Evolutionary conservation across 2,888 invertebrate species (phyloP).

Genomic region (Volucella inanis): DNA sequence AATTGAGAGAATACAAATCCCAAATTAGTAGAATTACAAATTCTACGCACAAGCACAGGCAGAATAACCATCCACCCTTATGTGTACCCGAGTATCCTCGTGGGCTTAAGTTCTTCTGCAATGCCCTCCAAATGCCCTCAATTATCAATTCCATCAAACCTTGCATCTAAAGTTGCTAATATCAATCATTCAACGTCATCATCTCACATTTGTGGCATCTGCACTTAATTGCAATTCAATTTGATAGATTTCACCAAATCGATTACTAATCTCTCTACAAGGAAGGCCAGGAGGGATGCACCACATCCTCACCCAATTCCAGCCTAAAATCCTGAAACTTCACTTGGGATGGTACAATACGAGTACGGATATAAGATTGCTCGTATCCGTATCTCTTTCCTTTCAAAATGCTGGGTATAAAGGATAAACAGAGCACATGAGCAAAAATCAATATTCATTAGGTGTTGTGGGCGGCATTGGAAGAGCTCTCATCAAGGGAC

Average conservation of each 20-base stretch:
- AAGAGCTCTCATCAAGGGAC: constrained; percentile 57
- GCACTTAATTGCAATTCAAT: constrained; percentile 71
- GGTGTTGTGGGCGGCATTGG: constrained; percentile 54
- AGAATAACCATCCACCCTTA: neutral
- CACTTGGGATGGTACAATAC: neutral
- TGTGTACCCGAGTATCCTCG: too few species aligned
- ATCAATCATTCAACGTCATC: constrained; percentile 67
- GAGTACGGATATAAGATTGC: too few species aligned
- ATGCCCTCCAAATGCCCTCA: constrained; percentile 18
- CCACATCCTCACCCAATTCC: neutral
- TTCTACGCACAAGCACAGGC: constrained; percentile 24
- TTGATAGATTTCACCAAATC: constrained; percentile 63
- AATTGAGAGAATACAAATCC: neutral
- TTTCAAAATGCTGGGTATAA: neutral
- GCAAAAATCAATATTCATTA: constrained; percentile 72
- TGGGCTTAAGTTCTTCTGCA: constrained; percentile 36
- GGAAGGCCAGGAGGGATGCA: neutral
- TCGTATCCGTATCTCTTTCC: too few species aligned
- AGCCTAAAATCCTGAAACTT: neutral
- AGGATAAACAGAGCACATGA: constrained; percentile 12
- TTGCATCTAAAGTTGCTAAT: constrained; percentile 30
- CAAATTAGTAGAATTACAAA: constrained; percentile 36
- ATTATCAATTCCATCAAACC: constrained; percentile 1
- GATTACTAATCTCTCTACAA: constrained; percentile 55
- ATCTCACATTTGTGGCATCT: constrained; percentile 64